phyloP scores from a whole-genome alignment of 2,113 vertebrate genomes.

The Dissostichus mawsoni region DNA sequence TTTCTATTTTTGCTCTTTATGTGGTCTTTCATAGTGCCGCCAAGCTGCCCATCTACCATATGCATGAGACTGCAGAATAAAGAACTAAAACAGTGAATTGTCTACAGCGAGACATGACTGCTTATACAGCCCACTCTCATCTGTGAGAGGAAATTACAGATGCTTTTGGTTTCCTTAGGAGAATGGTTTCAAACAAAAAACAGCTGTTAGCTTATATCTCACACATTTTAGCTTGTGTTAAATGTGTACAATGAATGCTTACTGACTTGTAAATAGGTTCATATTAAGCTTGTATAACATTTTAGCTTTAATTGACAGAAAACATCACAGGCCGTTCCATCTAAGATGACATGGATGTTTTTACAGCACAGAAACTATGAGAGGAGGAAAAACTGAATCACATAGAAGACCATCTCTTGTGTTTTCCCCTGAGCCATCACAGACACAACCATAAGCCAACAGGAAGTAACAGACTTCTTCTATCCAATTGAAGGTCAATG shows the following conservation, averaged over 20 bases:
- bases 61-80: too few relatives aligned
- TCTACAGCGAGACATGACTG: neutral
- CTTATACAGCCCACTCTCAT: conserved; percentile 11
- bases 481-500: conserved; percentile 82
- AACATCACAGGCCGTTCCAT: neutral
- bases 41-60: neutral
- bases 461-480: conserved; percentile 78
- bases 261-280: neutral
- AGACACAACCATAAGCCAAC: conserved; percentile 62
- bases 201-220: neutral
- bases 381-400: conserved; percentile 39
- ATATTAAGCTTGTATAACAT: neutral
- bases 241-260: neutral
- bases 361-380: conserved; percentile 13
- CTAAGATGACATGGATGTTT: conserved; percentile 8
- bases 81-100: neutral
- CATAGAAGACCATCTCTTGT: conserved; percentile 11
- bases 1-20: neutral
- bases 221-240: neutral
- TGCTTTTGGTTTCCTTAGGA: neutral
- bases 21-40: too few relatives aligned
- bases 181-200: neutral
- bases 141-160: conserved; percentile 3
- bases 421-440: conserved; percentile 50
- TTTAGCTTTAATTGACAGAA: neutral